Evolutionary conservation across 2,113 vertebrate species (phyloP).

Genomic region (Pelusios castaneus): DNA sequence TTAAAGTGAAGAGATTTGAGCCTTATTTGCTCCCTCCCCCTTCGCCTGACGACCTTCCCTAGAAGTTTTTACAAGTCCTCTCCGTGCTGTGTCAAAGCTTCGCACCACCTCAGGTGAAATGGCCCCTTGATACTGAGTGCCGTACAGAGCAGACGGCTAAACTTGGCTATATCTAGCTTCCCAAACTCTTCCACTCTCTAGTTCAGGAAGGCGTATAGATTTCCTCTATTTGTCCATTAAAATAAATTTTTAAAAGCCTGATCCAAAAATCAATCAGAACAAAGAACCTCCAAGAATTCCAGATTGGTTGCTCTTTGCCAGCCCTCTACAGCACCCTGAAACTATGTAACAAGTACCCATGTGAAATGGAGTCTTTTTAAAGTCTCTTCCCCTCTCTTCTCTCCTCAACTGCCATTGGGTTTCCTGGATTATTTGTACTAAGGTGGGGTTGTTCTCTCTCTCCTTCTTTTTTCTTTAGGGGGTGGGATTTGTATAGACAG

Average conservation of each 20-base stretch:
- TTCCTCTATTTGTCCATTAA: rapidly evolving
- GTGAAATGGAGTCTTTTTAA: constrained; percentile 39
- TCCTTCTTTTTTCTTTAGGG: background rate
- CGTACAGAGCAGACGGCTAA: background rate
- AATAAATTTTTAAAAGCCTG: background rate
- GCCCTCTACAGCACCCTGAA: background rate
- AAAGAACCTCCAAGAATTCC: background rate
- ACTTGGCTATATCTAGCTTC: background rate
- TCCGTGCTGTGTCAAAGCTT: constrained; percentile 22
- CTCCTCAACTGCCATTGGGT: constrained; percentile 8
- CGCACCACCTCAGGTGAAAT: background rate
- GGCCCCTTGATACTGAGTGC: background rate
- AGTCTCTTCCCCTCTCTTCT: constrained; percentile 26
- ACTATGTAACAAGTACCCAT: background rate
- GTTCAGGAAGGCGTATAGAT: background rate
- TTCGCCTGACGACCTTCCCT: background rate
- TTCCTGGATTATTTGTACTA: constrained; percentile 54
- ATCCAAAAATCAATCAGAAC: background rate
- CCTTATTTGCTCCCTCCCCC: background rate
- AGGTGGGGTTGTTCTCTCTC: background rate
- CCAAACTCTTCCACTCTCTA: background rate
- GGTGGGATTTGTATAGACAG: constrained; percentile 25
- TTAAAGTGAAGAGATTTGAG: background rate
- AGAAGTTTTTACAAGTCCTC: constrained; percentile 13
- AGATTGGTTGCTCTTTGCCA: rapidly evolving